Evolutionary conservation across 2,888 invertebrate species (phyloP).

Genomic region (Drosophila mimetica): DNA sequence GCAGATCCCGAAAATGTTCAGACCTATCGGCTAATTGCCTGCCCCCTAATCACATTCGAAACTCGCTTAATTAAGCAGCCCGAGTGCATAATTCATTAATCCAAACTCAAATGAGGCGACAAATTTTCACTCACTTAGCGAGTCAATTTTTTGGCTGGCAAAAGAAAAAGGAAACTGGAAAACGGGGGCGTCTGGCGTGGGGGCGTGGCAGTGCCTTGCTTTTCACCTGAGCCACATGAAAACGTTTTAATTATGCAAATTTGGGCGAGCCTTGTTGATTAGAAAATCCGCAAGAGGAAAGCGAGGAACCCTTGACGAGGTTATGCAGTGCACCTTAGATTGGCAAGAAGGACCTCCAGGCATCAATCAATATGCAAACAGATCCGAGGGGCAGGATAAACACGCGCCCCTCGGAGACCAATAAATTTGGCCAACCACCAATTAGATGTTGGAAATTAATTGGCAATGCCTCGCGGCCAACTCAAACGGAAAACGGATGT

Average conservation of each 20-base stretch:
- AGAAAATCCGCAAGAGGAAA: slow-evolving; percentile 67
- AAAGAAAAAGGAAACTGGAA: slow-evolving; percentile 15
- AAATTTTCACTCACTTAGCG: slow-evolving; percentile 73
- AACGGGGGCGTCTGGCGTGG: slow-evolving; percentile 7
- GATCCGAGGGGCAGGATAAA: slow-evolving; percentile 10
- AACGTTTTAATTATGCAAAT: slow-evolving; percentile 79
- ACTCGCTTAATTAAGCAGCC: slow-evolving; percentile 63
- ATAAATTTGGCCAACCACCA: slow-evolving; percentile 75
- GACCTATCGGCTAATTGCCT: slow-evolving; percentile 71
- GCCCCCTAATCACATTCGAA: slow-evolving; percentile 75
- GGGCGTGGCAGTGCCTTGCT: background rate
- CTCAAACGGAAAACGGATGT: slow-evolving; percentile 15
- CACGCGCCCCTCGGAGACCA: slow-evolving; percentile 44
- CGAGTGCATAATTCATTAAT: slow-evolving; percentile 72
- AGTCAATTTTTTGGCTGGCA: slow-evolving; percentile 61
- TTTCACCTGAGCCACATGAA: slow-evolving; percentile 56
- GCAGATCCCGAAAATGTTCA: slow-evolving; percentile 34
- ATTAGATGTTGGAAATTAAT: slow-evolving; percentile 74
- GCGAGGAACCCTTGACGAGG: slow-evolving; percentile 47
- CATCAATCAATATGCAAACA: slow-evolving; percentile 69
- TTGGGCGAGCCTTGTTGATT: slow-evolving; percentile 65
- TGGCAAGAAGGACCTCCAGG: slow-evolving; percentile 37
- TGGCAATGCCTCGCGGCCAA: slow-evolving; percentile 51
- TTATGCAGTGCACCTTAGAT: slow-evolving; percentile 17
- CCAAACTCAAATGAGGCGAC: slow-evolving; percentile 74